Conservation (phyloP, 2,113 vertebrate genomes). For the Leucopsar rothschildi region DNA sequence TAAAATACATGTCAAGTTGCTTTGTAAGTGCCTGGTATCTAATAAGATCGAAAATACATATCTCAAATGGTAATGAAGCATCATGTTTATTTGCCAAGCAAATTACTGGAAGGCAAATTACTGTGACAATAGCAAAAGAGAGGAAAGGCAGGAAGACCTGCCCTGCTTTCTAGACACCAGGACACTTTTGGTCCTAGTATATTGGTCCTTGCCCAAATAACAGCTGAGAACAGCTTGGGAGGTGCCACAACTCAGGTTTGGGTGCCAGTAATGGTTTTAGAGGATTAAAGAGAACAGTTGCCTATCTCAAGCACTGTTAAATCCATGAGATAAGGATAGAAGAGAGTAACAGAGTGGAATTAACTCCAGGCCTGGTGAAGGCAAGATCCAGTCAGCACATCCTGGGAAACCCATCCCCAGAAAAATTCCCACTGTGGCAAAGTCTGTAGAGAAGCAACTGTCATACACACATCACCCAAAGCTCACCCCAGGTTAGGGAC, state of each 20-base stretch:
- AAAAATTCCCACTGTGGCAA: background rate
- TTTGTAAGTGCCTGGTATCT: background rate
- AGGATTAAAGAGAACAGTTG: background rate
- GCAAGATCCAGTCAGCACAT: rapidly evolving
- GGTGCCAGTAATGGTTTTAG: background rate
- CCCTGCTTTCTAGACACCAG: background rate
- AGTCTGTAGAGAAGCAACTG: background rate
- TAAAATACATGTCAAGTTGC: background rate
- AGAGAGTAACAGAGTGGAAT: background rate
- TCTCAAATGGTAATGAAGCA: background rate
- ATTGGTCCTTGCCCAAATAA: background rate
- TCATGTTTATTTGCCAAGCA: background rate
- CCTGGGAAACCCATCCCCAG: background rate
- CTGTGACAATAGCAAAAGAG: background rate
- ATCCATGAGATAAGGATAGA: background rate
- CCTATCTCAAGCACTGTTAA: background rate
- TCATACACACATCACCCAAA: background rate
- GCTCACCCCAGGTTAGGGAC: background rate
- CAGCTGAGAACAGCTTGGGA: background rate
- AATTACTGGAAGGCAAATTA: background rate
- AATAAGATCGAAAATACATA: background rate
- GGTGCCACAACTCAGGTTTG: no score
- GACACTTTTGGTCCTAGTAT: background rate
- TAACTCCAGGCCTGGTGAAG: background rate
- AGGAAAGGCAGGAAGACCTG: background rate